These are phyloP conservation scores for Alcis repandata DNA, from an alignment of 2,888 invertebrate species.

Conservation along the genomic window DNA sequence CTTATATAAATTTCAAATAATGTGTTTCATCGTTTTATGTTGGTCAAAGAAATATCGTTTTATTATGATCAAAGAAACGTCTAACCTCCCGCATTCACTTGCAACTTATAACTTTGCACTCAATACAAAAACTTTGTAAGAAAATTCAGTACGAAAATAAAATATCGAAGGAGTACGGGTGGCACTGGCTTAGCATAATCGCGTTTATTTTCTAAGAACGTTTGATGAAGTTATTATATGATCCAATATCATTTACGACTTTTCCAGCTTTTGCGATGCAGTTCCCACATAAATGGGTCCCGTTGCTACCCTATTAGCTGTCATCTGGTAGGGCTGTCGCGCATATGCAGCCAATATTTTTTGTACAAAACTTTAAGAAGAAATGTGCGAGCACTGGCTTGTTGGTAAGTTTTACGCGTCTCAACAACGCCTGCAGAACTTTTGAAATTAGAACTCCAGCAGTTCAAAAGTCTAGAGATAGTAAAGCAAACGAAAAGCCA, in stretches of 20 bases:
- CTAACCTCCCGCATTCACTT: too few species aligned
- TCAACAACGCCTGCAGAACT: too few species aligned
- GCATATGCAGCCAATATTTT: not conserved
- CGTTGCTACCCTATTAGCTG: conserved; percentile 36
- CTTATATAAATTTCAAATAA: too few species aligned
- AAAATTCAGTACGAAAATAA: not conserved
- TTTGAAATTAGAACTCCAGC: too few species aligned
- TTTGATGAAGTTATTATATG: conserved; percentile 24
- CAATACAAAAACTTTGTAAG: not conserved
- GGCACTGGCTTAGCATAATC: conserved; percentile 12
- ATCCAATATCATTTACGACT: conserved; percentile 35
- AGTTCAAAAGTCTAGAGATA: too few species aligned
- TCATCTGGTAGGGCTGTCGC: conserved; percentile 17
- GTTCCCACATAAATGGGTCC: conserved; percentile 36
- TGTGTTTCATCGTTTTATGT: too few species aligned
- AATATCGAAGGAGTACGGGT: not conserved
- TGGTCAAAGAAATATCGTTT: too few species aligned
- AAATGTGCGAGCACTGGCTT: too few species aligned
- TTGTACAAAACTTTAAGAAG: not conserved
- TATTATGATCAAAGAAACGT: too few species aligned
- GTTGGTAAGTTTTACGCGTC: too few species aligned
- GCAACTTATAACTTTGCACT: not conserved
- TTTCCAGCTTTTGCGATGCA: conserved; percentile 12
- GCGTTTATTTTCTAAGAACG: conserved; percentile 15
- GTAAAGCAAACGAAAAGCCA: too few species aligned